Conservation (phyloP, 2,888 invertebrate species). For the Eudasyphora cyanicolor region DNA sequence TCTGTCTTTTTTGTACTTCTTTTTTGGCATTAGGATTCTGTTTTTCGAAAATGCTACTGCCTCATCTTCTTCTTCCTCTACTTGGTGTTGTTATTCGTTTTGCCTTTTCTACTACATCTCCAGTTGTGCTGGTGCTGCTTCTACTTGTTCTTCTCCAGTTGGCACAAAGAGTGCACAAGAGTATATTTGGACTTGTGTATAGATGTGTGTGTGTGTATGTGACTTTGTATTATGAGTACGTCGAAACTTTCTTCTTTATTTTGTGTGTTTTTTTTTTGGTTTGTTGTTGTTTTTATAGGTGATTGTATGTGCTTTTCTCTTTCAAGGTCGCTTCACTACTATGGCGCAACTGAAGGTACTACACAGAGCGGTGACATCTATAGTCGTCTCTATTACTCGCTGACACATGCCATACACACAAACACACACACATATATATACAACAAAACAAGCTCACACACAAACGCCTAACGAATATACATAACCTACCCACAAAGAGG, state of each 20-base stretch:
- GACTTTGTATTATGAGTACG: constrained; percentile 43
- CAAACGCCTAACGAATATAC: no score
- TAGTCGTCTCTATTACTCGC: constrained; percentile 50
- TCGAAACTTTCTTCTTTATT: constrained; percentile 53
- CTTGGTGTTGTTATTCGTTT: not conserved
- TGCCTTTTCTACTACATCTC: not conserved
- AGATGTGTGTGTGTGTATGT: not conserved
- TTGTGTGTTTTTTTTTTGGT: constrained; percentile 12
- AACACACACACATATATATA: not conserved
- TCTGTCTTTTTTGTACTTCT: constrained; percentile 37
- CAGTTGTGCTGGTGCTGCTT: constrained; percentile 8
- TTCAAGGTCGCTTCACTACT: constrained; percentile 61
- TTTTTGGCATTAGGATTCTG: constrained; percentile 27
- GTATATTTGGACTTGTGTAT: no score
- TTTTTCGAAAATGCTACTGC: not conserved
- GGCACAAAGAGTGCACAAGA: no score
- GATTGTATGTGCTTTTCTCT: constrained; percentile 23
- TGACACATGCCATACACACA: constrained; percentile 12
- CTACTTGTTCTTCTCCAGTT: constrained; percentile 21
- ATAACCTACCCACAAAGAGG: no score
- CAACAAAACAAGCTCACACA: no score
- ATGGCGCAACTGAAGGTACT: constrained; percentile 36
- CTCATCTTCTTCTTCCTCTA: constrained; percentile 2
- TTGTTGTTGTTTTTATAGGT: not conserved
- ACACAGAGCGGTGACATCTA: constrained; percentile 1